phyloP scores from a whole-genome alignment of 2,113 vertebrate species.

The Irena cyanogastra region DNA sequence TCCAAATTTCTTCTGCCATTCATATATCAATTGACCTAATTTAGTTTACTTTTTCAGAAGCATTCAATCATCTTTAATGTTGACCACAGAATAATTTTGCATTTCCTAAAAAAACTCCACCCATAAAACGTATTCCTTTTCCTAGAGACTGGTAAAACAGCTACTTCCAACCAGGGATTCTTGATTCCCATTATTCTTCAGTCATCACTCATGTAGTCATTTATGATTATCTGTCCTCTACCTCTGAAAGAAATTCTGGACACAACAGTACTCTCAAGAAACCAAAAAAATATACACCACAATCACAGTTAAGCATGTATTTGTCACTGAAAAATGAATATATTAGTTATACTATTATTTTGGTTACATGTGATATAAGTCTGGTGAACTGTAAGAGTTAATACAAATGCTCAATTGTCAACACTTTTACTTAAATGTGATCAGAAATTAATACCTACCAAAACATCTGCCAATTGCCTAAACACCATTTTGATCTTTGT shows the following conservation, averaged over 20 bases:
- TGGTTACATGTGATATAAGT: not conserved
- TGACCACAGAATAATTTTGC: not conserved
- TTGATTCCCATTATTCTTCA: not conserved
- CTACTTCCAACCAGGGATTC: not conserved
- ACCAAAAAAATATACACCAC: not conserved
- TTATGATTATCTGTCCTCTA: not conserved
- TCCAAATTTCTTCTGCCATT: not conserved
- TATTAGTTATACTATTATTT: not conserved
- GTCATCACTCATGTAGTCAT: not conserved
- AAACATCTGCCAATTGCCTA: not conserved
- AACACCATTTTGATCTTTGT: not conserved
- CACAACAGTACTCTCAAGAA: not conserved
- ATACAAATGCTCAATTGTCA: not conserved
- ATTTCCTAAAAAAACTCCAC: not conserved
- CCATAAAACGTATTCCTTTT: constrained; percentile 32
- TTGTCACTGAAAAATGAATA: not conserved
- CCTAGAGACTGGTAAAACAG: not conserved
- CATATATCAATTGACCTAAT: not conserved
- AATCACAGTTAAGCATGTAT: not conserved
- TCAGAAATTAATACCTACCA: not conserved
- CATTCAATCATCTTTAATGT: not conserved
- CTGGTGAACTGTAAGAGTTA: not conserved
- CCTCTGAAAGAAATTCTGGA: not conserved
- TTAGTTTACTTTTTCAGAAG: not conserved
- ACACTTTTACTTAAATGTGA: not conserved